Evolutionary conservation across 2,888 invertebrate genomes (phyloP).

Genomic region (Allophyes oxyacanthae): DNA sequence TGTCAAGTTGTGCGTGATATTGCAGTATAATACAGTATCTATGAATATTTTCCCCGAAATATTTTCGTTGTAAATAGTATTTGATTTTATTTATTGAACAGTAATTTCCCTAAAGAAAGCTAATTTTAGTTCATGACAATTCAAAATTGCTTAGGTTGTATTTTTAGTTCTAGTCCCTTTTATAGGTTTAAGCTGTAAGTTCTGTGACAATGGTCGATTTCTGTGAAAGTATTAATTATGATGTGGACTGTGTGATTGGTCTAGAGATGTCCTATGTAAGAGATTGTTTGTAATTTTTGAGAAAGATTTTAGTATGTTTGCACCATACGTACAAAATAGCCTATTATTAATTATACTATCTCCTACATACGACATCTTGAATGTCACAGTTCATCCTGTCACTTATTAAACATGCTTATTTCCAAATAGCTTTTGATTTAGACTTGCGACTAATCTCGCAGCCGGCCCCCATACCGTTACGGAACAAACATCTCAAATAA

Average conservation of each 20-base stretch:
- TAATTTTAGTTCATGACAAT: constrained; percentile 79
- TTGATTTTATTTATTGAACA: constrained; percentile 66
- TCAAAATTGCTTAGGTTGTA: constrained; percentile 79
- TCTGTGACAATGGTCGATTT: constrained; percentile 62
- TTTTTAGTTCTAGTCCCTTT: constrained; percentile 86
- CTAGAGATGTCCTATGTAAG: constrained; percentile 12
- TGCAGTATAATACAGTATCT: constrained; percentile 39
- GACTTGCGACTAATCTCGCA: constrained; percentile 37
- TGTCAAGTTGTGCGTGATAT: constrained; percentile 47
- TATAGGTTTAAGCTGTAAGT: constrained; percentile 72
- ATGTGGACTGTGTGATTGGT: constrained; percentile 31
- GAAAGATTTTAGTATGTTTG: not conserved
- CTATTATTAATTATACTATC: constrained; percentile 5
- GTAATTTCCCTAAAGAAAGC: constrained; percentile 54
- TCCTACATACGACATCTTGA: constrained; percentile 11
- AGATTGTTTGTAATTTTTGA: constrained; percentile 6
- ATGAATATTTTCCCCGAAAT: constrained; percentile 54
- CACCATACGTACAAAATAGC: not conserved
- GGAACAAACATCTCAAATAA: constrained; percentile 48
- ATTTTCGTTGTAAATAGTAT: constrained; percentile 68
- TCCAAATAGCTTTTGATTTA: constrained; percentile 47
- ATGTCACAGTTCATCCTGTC: constrained; percentile 23
- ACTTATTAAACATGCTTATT: constrained; percentile 40
- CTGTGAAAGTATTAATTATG: constrained; percentile 60
- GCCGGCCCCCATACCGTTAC: constrained; percentile 40